phyloP scores from a whole-genome alignment of 2,888 invertebrate genomes.

The Boloria euphrosyne region DNA sequence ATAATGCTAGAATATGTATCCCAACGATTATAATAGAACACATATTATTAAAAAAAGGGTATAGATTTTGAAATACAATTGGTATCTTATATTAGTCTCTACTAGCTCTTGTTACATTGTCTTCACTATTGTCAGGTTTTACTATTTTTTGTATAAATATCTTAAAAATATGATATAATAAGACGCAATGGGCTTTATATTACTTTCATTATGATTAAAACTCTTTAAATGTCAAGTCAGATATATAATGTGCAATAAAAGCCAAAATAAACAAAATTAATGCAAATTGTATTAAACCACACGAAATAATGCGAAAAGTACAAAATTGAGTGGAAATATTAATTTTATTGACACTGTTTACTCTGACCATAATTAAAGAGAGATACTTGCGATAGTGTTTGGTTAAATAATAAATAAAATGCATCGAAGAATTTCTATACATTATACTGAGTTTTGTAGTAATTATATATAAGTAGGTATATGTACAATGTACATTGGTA shows the following conservation, averaged over 20 bases:
- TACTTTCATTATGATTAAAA: not conserved
- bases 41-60: no score
- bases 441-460: no score
- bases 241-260: slow-evolving; percentile 3
- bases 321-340: slow-evolving; percentile 11
- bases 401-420: slow-evolving; percentile 19
- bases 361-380: slow-evolving; percentile 12
- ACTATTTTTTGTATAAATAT: no score
- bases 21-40: no score
- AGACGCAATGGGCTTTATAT: not conserved
- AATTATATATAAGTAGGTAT: no score
- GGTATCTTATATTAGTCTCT: no score
- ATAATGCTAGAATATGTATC: no score
- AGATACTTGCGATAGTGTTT: slow-evolving; percentile 6
- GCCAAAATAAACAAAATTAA: slow-evolving; percentile 13
- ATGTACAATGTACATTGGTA: no score
- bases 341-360: slow-evolving; percentile 24
- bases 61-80: no score
- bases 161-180: not conserved
- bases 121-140: no score
- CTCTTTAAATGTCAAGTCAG: slow-evolving; percentile 1
- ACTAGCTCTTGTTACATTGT: no score
- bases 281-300: slow-evolving; percentile 8
- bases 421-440: no score
- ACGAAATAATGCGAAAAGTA: slow-evolving; percentile 1